Base-by-base conservation (phyloP, 2,113 vertebrate species). In the Carassius auratus region DNA sequence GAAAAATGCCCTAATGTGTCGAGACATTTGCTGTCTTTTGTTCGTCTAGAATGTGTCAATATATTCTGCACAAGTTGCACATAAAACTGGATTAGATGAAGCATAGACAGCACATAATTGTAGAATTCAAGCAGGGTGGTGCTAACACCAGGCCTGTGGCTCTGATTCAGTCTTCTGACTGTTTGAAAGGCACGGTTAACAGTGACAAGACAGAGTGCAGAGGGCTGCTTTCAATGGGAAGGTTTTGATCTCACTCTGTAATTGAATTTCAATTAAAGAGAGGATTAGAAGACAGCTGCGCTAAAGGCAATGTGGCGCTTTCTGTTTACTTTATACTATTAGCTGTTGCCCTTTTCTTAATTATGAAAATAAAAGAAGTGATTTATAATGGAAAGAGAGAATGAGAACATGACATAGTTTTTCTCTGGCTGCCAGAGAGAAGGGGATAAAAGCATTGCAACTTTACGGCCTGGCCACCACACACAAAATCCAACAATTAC, bases 341-440 rank as follows among this genome's bases (percentile, higher is more conserved):
- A 88, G 79, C 80, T 83, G 76, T 50, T 61, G 88, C 89, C 85
- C 86, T 91, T 93, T 93, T 91, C 90, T 90, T 93, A 92, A 95
- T 94, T 94, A 92, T 91, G 89, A 92, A 92, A 92, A 91, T 81
- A 81, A 94, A 94, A 92, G 64, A 94, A 94, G 91, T 92, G 91
- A 94, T 93, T 93, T 92, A 94, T 92, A 92, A 88, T 90, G 92
- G 93, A 93, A 93, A 62, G 66, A 88, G 92, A 90, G 79, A 86
- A 86, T 83, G 84, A 90, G 77, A 87, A 81, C 88, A 85, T 85
- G 85, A 91, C 88, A 91, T 64, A 38, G 84, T 64, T 80, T 81
- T 74, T 36, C n/a, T 78, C 68, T 75, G 86, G 83, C 77, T 84
- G 88, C 87, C 80, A 89, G 80, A 45, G 38, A 77, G 75, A 87